Evolutionary conservation across 2,113 vertebrate genomes (phyloP).

Genomic region (Protobothrops mucrosquamatus): DNA sequence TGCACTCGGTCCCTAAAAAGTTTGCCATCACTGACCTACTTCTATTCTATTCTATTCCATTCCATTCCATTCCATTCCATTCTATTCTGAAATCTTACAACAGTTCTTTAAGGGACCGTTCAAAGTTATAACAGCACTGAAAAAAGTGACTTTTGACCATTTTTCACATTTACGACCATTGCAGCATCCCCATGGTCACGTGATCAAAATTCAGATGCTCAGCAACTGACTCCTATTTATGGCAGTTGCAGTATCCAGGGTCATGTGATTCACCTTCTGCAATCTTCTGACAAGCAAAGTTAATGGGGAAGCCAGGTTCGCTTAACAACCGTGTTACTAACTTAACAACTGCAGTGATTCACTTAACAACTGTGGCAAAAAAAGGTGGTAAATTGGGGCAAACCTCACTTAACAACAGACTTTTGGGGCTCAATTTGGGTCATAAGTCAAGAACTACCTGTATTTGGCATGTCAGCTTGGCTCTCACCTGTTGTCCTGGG

Average conservation of each 20-base stretch:
- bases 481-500: slow-evolving; percentile 33
- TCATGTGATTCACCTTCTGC: not conserved
- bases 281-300: not conserved
- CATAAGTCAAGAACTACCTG: not conserved
- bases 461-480: not conserved
- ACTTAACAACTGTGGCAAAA: not conserved
- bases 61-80: no score
- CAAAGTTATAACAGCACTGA: not conserved
- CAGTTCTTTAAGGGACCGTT: not conserved
- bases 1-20: no score
- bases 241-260: not conserved
- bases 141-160: not conserved
- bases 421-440: not conserved
- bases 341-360: not conserved
- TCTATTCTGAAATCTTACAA: not conserved
- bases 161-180: not conserved
- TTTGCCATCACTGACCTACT: no score
- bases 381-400: not conserved
- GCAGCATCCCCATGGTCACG: not conserved
- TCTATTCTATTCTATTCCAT: no score
- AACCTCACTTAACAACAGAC: not conserved
- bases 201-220: not conserved
- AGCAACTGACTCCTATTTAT: not conserved
- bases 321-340: not conserved
- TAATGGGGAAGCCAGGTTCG: not conserved